Percentiles rank a stretch among this genome's conserved stretches.
Evolutionary conservation across 2,888 invertebrate genomes (phyloP).

Genomic region (Lithophane socia): DNA sequence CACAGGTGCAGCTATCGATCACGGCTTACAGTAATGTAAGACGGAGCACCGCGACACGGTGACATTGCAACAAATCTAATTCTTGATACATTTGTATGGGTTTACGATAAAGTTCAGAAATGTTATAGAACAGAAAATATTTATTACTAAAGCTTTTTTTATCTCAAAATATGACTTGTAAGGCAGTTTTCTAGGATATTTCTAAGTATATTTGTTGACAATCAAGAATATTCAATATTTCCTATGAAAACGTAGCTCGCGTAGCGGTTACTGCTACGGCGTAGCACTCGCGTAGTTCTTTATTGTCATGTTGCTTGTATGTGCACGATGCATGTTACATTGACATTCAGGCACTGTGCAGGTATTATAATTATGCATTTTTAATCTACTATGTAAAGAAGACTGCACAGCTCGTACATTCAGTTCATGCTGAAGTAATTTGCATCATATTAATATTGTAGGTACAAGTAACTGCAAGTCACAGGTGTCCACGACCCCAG

Average conservation of each 20-base stretch:
- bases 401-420: background rate
- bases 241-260: slow-evolving; percentile 20
- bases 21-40: slow-evolving; percentile 50
- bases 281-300: slow-evolving; percentile 30
- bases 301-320: slow-evolving; percentile 6
- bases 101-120: background rate
- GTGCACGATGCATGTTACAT: background rate
- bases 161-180: background rate
- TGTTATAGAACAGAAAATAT: background rate
- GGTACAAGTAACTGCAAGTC: background rate
- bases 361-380: background rate
- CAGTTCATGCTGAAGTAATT: background rate
- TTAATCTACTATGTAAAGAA: background rate
- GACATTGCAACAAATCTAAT: slow-evolving; percentile 40
- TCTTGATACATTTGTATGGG: slow-evolving; percentile 18
- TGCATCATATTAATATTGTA: background rate
- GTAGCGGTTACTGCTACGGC: slow-evolving; percentile 31
- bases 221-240: slow-evolving; percentile 7
- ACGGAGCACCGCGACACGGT: slow-evolving; percentile 39
- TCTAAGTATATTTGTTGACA: background rate
- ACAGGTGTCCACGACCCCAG: background rate
- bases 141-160: background rate
- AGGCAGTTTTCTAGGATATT: background rate
- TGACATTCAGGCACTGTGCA: background rate
- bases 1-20: slow-evolving; percentile 66